phyloP scores from a whole-genome alignment of 2,888 invertebrate species.

The Portevinia maculata region DNA sequence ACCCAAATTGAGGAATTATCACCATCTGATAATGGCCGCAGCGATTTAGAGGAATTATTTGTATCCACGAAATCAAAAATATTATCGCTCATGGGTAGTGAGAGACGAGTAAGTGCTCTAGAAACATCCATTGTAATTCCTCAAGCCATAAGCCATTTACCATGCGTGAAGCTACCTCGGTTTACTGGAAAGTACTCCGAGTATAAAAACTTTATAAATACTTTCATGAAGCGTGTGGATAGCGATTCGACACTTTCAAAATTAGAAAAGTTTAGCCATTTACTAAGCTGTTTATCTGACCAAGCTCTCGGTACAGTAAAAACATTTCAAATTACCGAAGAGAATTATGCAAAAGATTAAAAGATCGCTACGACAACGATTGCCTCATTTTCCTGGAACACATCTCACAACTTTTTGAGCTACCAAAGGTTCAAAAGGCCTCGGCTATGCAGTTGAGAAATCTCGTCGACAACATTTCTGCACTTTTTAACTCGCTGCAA shows the following conservation, averaged over 20 bases:
- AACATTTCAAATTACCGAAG: too few relatives aligned
- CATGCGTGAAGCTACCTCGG: too few relatives aligned
- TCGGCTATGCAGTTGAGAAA: too few relatives aligned
- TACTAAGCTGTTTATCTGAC: too few relatives aligned
- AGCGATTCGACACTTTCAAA: too few relatives aligned
- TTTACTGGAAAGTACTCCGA: constrained; percentile 5
- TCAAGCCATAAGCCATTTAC: neutral
- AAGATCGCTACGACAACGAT: too few relatives aligned
- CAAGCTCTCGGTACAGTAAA: neutral
- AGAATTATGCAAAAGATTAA: constrained; percentile 16
- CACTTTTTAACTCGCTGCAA: constrained; percentile 8
- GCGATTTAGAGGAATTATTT: constrained; percentile 19
- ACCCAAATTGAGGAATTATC: constrained; percentile 2
- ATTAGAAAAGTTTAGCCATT: too few relatives aligned
- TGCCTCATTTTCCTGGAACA: too few relatives aligned
- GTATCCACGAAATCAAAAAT: constrained; percentile 9
- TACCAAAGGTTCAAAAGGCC: too few relatives aligned
- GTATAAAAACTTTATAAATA: constrained; percentile 11
- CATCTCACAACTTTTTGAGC: too few relatives aligned
- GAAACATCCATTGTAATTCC: neutral
- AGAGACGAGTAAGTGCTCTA: neutral
- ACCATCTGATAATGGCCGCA: constrained; percentile 12
- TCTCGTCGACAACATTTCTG: constrained; percentile 35
- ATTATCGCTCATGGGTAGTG: neutral
- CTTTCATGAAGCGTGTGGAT: neutral